Percentiles rank a stretch among this genome's conserved stretches.
phyloP scores from a whole-genome alignment of 2,888 invertebrate species.

The Amphiduros pacificus region DNA sequence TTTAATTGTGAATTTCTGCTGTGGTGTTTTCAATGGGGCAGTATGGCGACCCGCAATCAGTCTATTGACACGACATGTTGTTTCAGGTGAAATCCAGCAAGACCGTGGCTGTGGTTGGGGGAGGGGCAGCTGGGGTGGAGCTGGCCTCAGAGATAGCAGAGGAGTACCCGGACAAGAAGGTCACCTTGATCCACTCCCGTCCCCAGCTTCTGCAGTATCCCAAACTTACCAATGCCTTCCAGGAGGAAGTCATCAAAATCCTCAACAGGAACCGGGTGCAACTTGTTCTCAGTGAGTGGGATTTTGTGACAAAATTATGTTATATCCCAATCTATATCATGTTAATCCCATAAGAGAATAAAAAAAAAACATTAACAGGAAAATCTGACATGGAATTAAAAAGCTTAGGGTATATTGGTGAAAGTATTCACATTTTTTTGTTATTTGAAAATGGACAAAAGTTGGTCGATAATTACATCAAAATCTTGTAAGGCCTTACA shows the following conservation, averaged over 20 bases:
- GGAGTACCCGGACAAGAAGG: constrained; percentile 23
- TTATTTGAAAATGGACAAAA: too few species aligned
- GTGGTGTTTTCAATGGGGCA: too few species aligned
- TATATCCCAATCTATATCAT: neutral
- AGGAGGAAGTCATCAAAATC: neutral
- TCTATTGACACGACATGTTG: too few species aligned
- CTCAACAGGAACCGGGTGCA: constrained; percentile 2
- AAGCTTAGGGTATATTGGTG: too few species aligned
- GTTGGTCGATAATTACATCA: too few species aligned
- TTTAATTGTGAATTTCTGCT: too few species aligned
- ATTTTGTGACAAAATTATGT: neutral
- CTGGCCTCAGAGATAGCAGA: constrained; percentile 25
- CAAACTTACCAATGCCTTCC: constrained; percentile 7
- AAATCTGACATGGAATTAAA: too few species aligned
- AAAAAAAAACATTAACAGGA: too few species aligned
- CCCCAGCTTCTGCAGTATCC: constrained; percentile 11
- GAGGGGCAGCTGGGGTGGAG: constrained; percentile 29
- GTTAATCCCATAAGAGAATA: too few species aligned
- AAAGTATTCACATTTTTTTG: too few species aligned
- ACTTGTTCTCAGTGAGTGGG: constrained; percentile 18
- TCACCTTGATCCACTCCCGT: constrained; percentile 21
- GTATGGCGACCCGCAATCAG: too few species aligned
- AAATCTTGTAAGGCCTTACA: too few species aligned
- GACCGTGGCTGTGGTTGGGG: constrained; percentile 25
- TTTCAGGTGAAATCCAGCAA: constrained; percentile 21